Conservation (phyloP, 2,113 vertebrate species). For the Willisornis vidua region DNA sequence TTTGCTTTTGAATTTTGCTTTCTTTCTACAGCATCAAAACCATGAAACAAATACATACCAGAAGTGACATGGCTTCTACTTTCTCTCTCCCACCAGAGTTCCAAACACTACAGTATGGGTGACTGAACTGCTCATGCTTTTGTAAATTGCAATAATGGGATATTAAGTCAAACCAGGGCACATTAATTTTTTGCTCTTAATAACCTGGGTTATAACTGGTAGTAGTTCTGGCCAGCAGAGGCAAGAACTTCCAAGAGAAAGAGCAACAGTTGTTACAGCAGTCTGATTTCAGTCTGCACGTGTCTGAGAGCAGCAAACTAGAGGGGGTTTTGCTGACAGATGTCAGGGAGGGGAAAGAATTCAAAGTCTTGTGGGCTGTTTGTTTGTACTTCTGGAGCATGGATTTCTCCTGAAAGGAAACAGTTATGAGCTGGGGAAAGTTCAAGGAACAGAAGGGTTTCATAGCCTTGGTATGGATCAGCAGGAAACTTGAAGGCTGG, state of each 20-base stretch:
- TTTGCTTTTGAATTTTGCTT: neutral
- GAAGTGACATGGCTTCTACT: neutral
- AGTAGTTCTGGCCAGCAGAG: neutral
- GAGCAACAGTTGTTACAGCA: neutral
- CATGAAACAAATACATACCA: neutral
- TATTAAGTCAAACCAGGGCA: neutral
- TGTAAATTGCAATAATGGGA: neutral
- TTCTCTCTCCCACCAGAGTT: neutral
- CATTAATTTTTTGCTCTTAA: neutral
- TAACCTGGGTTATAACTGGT: neutral
- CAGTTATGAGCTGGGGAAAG: neutral
- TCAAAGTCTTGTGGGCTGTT: neutral
- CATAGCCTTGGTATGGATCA: neutral
- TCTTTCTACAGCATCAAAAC: neutral
- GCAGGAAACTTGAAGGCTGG: neutral
- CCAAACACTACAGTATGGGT: neutral
- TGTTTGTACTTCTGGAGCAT: slow-evolving; percentile 31
- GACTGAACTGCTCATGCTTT: neutral
- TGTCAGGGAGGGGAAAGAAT: neutral
- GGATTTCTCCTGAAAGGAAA: slow-evolving; percentile 25
- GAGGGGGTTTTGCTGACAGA: neutral
- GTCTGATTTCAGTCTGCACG: neutral
- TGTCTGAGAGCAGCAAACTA: neutral
- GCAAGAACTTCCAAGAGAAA: neutral
- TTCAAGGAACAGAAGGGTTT: slow-evolving; percentile 24